Percentiles rank a stretch among this genome's conserved stretches.
These are phyloP conservation scores for Porites evermanni DNA, from an alignment of 92 coral and sea anemone genomes.

Conservation along the genomic window DNA sequence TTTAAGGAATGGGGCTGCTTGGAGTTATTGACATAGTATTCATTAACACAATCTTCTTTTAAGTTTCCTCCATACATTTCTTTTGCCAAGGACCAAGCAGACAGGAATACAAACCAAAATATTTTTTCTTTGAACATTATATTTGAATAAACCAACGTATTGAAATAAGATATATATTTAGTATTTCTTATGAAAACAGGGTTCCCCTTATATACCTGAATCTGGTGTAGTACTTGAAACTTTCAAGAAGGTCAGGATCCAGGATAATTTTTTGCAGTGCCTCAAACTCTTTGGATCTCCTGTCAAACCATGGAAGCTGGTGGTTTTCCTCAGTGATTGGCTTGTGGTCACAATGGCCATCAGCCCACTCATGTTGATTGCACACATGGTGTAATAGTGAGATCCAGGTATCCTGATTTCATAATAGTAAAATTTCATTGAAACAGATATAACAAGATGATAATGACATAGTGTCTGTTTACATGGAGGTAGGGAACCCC, in stretches of 20 bases:
- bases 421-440: background rate
- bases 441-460: background rate
- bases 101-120: too few relatives aligned
- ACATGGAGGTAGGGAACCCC: too few relatives aligned
- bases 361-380: constrained; percentile 59
- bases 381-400: constrained; percentile 57
- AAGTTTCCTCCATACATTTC: too few relatives aligned
- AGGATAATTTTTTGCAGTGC: constrained; percentile 51
- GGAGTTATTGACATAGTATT: too few relatives aligned
- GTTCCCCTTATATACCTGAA: constrained; percentile 45
- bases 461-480: too few relatives aligned
- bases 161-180: too few relatives aligned
- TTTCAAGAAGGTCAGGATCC: constrained; percentile 49
- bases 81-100: too few relatives aligned
- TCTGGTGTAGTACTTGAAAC: constrained; percentile 47
- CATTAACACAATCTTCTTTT: too few relatives aligned
- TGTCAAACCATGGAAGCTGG: constrained; percentile 59
- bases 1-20: too few relatives aligned
- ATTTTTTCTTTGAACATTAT: too few relatives aligned
- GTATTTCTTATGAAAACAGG: too few relatives aligned
- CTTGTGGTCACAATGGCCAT: constrained; percentile 53
- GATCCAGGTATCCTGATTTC: constrained; percentile 50
- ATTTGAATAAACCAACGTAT: too few relatives aligned
- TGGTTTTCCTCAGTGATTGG: background rate
- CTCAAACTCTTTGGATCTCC: constrained; percentile 47